Evolutionary conservation across 2,888 invertebrate genomes (phyloP).

Genomic region (Pegoplata infirma): DNA sequence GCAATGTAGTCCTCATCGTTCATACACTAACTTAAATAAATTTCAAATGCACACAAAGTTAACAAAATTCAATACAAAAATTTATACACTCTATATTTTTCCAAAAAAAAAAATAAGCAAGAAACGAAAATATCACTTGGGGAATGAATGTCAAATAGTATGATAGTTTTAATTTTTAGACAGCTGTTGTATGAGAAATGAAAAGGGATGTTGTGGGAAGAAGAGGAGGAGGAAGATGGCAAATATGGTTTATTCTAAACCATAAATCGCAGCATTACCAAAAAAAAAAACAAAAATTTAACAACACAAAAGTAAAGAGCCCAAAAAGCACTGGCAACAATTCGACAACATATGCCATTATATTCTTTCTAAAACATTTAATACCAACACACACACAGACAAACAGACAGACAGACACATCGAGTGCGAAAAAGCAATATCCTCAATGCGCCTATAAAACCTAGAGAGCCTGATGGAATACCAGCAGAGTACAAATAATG

Average conservation of each 20-base stretch:
- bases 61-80: background rate
- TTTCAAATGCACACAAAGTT: conserved; percentile 37
- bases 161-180: conserved; percentile 39
- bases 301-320: background rate
- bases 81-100: background rate
- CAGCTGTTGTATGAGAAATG: background rate
- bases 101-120: background rate
- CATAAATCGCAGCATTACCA: conserved; percentile 26
- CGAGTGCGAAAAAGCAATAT: conserved; percentile 57
- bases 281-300: conserved; percentile 7
- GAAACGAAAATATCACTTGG: conserved; percentile 21
- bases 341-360: conserved; percentile 34
- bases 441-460: conserved; percentile 53
- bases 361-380: conserved; percentile 18
- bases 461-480: conserved; percentile 44
- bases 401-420: conserved; percentile 3
- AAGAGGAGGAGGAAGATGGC: background rate
- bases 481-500: conserved; percentile 18
- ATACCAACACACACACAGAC: conserved; percentile 15
- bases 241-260: background rate
- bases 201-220: background rate
- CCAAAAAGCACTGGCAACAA: conserved; percentile 19
- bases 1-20: background rate
- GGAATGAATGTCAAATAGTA: conserved; percentile 47
- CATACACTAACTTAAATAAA: conserved; percentile 27